These are phyloP conservation scores for Chloroceryle inda DNA, from an alignment of 2,797 vertebrate genomes.

Conservation along the genomic window DNA sequence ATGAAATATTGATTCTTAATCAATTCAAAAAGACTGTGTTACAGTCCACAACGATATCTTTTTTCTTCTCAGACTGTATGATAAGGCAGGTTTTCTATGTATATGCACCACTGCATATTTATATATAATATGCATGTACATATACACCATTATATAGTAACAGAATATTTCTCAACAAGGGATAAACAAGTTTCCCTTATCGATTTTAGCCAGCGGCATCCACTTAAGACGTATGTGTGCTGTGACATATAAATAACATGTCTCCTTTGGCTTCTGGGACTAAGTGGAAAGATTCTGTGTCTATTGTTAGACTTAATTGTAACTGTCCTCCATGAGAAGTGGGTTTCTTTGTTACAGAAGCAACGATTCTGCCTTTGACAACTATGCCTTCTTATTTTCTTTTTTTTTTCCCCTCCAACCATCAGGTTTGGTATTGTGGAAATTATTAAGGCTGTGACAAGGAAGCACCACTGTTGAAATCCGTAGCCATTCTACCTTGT, in stretches of 20 bases:
- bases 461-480: neutral
- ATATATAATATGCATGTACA: accelerated
- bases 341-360: neutral
- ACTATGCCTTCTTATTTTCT: neutral
- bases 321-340: neutral
- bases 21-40: neutral
- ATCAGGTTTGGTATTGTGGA: neutral
- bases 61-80: neutral
- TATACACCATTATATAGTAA: neutral
- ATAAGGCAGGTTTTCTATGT: neutral
- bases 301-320: neutral
- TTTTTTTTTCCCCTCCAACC: neutral
- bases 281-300: neutral
- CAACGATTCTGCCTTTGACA: neutral
- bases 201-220: neutral
- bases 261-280: neutral
- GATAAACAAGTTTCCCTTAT: neutral
- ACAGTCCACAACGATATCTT: neutral
- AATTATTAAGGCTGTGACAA: neutral
- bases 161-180: neutral
- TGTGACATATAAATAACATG: neutral
- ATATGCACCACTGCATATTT: neutral
- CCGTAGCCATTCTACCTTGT: neutral
- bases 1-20: neutral
- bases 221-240: neutral